Percentiles rank a stretch among this genome's conserved stretches.
phyloP scores from a whole-genome alignment of 2,888 invertebrate genomes.

The Hypomecis punctinalis region DNA sequence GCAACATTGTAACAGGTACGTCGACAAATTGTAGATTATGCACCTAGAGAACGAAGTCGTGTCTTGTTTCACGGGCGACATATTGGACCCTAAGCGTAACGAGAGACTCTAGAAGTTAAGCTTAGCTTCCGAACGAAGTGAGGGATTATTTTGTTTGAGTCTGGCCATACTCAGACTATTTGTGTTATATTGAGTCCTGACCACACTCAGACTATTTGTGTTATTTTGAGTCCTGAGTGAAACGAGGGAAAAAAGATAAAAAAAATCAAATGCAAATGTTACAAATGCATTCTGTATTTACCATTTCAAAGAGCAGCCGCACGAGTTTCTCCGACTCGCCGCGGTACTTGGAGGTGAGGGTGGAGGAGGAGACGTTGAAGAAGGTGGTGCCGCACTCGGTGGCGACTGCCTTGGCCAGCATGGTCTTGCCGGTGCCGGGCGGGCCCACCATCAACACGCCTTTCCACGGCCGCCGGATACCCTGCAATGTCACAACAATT shows the following conservation, averaged over 20 bases:
- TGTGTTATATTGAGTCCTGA: too few species aligned
- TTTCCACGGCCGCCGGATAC: constrained; percentile 98
- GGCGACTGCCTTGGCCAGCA: constrained; percentile 98
- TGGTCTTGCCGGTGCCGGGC: constrained; percentile 97
- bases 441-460: constrained; percentile 98
- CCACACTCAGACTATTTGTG: too few species aligned
- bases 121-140: too few species aligned
- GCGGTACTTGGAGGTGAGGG: constrained; percentile 98
- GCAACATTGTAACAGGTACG: constrained; percentile 39
- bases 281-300: constrained; percentile 57
- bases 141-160: too few species aligned
- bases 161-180: too few species aligned
- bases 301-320: constrained; percentile 98
- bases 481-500: constrained; percentile 79
- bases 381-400: constrained; percentile 99
- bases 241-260: background rate
- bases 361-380: constrained; percentile 98
- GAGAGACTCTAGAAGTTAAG: too few species aligned
- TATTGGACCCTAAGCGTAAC: too few species aligned
- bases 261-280: background rate
- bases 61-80: too few species aligned
- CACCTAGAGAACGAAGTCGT: too few species aligned
- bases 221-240: too few species aligned
- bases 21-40: too few species aligned
- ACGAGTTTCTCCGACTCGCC: constrained; percentile 99